Conservation (phyloP, 2,797 vertebrate species). For the Podarcis lilfordi region DNA sequence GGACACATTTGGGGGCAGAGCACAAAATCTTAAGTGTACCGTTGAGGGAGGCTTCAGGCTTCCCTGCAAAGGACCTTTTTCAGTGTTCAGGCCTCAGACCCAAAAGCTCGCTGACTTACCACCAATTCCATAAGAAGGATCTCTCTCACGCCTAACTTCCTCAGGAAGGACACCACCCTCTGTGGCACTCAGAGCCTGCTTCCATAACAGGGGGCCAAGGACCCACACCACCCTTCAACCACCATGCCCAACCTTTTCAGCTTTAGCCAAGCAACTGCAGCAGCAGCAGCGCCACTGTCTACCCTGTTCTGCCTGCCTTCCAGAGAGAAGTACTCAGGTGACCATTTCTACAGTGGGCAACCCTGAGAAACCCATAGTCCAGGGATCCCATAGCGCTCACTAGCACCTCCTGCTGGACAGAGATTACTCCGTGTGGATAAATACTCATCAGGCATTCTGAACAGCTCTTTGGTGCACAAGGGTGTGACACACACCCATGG, state of each 20-base stretch:
- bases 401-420: too few species aligned
- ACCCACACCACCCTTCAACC: neutral
- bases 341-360: too few species aligned
- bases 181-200: neutral
- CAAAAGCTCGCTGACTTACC: neutral
- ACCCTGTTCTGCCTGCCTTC: neutral
- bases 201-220: neutral
- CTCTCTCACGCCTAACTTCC: neutral
- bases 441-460: neutral
- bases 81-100: too few species aligned
- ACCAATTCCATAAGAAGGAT: neutral
- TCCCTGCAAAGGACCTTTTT: neutral
- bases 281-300: neutral
- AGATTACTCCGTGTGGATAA: fast-evolving
- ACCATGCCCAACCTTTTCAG: too few species aligned
- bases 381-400: neutral
- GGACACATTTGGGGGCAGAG: neutral
- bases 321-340: neutral
- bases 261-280: neutral
- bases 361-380: neutral
- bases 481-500: too few species aligned
- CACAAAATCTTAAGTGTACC: too few species aligned
- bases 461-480: neutral
- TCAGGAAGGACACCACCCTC: neutral
- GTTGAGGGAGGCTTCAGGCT: neutral